Base-by-base conservation (phyloP, 2,888 invertebrate genomes). In the Aspidiotus destructor region DNA sequence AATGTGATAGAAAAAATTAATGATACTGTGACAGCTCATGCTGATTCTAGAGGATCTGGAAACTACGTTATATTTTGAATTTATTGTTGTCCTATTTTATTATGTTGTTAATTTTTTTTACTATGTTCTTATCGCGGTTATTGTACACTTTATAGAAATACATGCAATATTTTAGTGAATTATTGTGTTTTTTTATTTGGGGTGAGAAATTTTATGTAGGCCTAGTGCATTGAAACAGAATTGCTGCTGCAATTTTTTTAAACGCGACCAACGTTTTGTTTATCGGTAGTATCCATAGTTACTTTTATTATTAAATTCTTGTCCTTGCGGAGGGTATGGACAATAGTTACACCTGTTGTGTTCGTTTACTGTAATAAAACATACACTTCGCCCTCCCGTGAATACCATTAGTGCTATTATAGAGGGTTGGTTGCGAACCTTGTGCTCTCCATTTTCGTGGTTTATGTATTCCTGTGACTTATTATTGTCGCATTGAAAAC, bases 11-110 rank as follows among this genome's bases (percentile, higher is more conserved):
- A 83, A 74, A 86, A 87, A 78, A 75, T 78, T 40, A 83, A 79
- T 70, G 86, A 87, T 77, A 80, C 78, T 69, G 80, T 87, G 71
- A 79, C 80, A 71, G 85, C 86, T 70, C 86, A 87, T 77, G 85
- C 87, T 7, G 88, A 88, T 77, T 85, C 85, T 73, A 81, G 88
- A 75, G 87, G 86, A 70, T 86, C 84, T 15, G 88, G 87, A 1
- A 11, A 61, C 10, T 42, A 62, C 11, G 42, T 58, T n/a, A 62
- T 61, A 28, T 64, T 72, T 60, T 71, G 55, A 64, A 48, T 48
- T 53, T 58, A 9, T 11, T 58, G 13, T 58, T 17, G 7, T 58
- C 40, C 10, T 16, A 17, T 52, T n/a, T 13, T 48, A 48, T 48
- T 48, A 48, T 48, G 28, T 48, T 48, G 48, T 48, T 48, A 6